Evolutionary conservation across 2,797 vertebrate species (phyloP).

Genomic region (Semotilus atromaculatus): DNA sequence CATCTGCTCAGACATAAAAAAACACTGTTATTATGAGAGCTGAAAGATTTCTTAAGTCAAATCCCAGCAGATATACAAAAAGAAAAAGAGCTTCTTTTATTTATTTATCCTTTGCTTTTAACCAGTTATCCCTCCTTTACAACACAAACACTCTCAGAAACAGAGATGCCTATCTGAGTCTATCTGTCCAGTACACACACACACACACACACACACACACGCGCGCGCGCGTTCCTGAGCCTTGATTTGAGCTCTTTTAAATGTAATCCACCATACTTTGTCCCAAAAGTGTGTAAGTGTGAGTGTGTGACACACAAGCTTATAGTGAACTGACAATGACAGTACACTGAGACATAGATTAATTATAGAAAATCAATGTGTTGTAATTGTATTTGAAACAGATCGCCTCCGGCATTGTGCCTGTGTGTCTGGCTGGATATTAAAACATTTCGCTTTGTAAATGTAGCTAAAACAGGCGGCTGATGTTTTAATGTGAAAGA

Average conservation of each 20-base stretch:
- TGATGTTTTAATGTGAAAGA: slow-evolving; percentile 63
- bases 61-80: slow-evolving; percentile 46
- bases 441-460: slow-evolving; percentile 67
- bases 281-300: slow-evolving; percentile 52
- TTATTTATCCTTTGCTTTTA: slow-evolving; percentile 73
- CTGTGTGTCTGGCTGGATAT: slow-evolving; percentile 45
- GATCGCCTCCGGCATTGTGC: slow-evolving; percentile 53
- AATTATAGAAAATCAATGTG: slow-evolving; percentile 80
- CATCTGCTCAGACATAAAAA: slow-evolving; percentile 68
- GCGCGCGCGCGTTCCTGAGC: slow-evolving; percentile 64
- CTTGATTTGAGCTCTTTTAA: slow-evolving; percentile 21
- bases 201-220: slow-evolving; percentile 50
- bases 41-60: slow-evolving; percentile 56
- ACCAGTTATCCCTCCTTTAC: slow-evolving; percentile 63
- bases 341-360: slow-evolving; percentile 77
- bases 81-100: slow-evolving; percentile 55
- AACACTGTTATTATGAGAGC: slow-evolving; percentile 39
- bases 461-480: slow-evolving; percentile 62
- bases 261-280: slow-evolving; percentile 65
- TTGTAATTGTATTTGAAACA: slow-evolving; percentile 78
- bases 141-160: slow-evolving; percentile 72
- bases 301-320: slow-evolving; percentile 69
- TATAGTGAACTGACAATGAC: slow-evolving; percentile 78
- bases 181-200: slow-evolving; percentile 45
- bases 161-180: slow-evolving; percentile 64